Evolutionary conservation across 2,888 invertebrate species (phyloP).

Genomic region (Acrocyrtus sp.): DNA sequence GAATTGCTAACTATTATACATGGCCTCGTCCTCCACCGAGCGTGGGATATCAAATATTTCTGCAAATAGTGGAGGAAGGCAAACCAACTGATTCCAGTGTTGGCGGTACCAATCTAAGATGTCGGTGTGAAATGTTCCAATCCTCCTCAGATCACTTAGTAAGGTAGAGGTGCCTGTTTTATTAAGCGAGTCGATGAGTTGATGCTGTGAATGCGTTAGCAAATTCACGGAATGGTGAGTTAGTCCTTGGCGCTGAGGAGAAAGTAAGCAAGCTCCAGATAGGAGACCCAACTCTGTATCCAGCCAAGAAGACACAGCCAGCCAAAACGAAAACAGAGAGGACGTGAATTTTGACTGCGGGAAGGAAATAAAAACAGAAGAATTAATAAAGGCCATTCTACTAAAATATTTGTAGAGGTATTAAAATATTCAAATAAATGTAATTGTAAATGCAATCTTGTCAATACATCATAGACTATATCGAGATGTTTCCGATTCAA

Average conservation of each 20-base stretch:
- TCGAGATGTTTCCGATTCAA: conserved; percentile 86
- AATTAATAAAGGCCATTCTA: too few relatives aligned
- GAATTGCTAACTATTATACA: conserved; percentile 62
- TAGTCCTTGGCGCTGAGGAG: conserved; percentile 82
- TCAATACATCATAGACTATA: conserved; percentile 85
- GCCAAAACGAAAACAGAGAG: conserved; percentile 84
- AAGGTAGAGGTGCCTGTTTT: conserved; percentile 65
- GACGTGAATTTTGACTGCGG: conserved; percentile 83
- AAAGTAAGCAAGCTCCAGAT: conserved; percentile 85
- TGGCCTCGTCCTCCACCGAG: conserved; percentile 74
- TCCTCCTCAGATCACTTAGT: conserved; percentile 80
- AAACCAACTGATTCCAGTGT: conserved; percentile 83
- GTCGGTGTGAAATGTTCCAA: conserved; percentile 85
- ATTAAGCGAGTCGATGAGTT: conserved; percentile 86
- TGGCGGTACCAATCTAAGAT: conserved; percentile 91
- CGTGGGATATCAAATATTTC: conserved; percentile 98
- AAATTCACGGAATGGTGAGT: conserved; percentile 83
- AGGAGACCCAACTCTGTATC: conserved; percentile 92
- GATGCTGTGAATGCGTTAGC: conserved; percentile 76
- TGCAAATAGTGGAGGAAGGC: conserved; percentile 90
- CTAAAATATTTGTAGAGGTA: background rate
- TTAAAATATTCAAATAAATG: background rate
- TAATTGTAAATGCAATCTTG: background rate
- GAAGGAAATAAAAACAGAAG: conserved; percentile 3
- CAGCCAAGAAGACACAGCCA: conserved; percentile 76